Evolutionary conservation across 2,113 vertebrate genomes (phyloP).

Genomic region (Sceloporus undulatus): DNA sequence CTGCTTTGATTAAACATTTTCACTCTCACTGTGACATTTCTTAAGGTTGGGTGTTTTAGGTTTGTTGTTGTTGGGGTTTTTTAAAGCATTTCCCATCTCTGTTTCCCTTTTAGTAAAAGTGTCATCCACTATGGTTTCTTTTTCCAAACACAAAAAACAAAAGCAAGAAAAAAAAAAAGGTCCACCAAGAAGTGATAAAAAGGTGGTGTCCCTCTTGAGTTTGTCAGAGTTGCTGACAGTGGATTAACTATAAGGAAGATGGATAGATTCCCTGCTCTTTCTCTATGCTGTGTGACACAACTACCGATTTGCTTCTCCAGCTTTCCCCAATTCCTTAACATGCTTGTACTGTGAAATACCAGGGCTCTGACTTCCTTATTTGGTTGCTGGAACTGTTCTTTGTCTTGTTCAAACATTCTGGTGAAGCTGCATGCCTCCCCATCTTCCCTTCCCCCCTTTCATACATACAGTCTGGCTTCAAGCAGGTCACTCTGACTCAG

Average conservation of each 20-base stretch:
- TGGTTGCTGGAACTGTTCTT: constrained; percentile 89
- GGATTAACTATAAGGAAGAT: neutral
- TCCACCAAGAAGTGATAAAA: constrained; percentile 41
- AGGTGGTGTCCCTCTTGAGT: constrained; percentile 33
- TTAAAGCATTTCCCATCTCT: constrained; percentile 1
- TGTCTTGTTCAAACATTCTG: constrained; percentile 80
- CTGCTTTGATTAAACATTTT: too few relatives aligned
- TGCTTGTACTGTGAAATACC: constrained; percentile 85
- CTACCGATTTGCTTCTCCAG: constrained; percentile 12
- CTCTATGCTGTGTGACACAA: neutral
- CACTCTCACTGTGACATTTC: neutral
- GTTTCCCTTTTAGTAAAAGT: neutral
- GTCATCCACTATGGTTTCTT: constrained; percentile 36
- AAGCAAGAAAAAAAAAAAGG: constrained; percentile 2
- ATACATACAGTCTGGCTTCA: constrained; percentile 52
- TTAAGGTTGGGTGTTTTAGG: neutral
- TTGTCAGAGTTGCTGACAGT: constrained; percentile 39
- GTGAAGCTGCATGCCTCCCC: constrained; percentile 68
- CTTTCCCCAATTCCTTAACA: constrained; percentile 53
- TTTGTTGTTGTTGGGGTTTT: too few relatives aligned
- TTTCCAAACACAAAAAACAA: neutral
- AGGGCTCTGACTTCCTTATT: constrained; percentile 89
- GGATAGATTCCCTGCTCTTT: constrained; percentile 12
- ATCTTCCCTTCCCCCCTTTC: neutral
- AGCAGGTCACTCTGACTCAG: constrained; percentile 80